Conservation (phyloP, 2,113 vertebrate species). For the Benitochromis conjunctus region DNA sequence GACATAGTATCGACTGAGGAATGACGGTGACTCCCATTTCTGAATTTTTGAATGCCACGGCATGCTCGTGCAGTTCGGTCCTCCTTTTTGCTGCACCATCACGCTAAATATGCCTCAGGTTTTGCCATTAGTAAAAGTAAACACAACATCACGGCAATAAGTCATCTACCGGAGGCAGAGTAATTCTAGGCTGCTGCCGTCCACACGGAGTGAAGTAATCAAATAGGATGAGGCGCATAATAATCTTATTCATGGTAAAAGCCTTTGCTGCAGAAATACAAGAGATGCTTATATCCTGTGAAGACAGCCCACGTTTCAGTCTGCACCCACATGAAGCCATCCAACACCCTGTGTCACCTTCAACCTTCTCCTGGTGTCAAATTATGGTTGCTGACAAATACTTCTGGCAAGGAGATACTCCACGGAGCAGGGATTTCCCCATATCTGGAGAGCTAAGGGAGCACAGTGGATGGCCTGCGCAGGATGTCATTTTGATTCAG, state of each 20-base stretch:
- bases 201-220: background rate
- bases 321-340: conserved; percentile 14
- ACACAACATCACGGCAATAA: conserved; percentile 8
- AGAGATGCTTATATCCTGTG: background rate
- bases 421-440: conserved; percentile 64
- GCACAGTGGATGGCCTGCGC: conserved; percentile 2
- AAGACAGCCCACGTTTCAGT: background rate
- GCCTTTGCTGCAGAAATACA: conserved; percentile 1
- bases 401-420: conserved; percentile 55
- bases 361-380: conserved; percentile 64
- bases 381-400: conserved; percentile 53
- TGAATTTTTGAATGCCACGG: conserved; percentile 26
- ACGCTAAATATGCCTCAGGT: conserved; percentile 2
- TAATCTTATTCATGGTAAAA: background rate
- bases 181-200: background rate
- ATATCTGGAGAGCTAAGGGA: conserved; percentile 31
- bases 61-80: background rate
- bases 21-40: conserved; percentile 54
- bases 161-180: background rate
- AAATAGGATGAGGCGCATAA: background rate
- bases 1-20: conserved; percentile 40
- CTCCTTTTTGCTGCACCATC: background rate
- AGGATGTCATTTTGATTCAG: conserved; percentile 15
- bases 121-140: conserved; percentile 34
- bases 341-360: conserved; percentile 52